These are phyloP conservation scores for Dasysyrphus albostriatus DNA, from an alignment of 2,888 invertebrate species.

Conservation along the genomic window DNA sequence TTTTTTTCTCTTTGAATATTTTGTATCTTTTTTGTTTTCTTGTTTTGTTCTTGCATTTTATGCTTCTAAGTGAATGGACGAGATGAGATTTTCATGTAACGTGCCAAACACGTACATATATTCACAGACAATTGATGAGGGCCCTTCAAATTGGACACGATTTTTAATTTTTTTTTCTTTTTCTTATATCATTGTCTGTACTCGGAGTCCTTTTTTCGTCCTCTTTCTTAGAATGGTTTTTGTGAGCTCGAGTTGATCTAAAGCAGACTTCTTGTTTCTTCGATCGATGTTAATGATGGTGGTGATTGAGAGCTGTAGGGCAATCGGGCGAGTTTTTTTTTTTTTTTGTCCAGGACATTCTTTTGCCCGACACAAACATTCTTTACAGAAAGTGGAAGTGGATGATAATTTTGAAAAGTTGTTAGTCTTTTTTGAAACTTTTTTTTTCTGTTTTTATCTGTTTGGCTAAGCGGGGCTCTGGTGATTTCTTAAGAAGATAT, in stretches of 20 bases:
- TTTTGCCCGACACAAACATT: conserved; percentile 45
- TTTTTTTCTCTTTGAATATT: neutral
- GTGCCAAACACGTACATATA: conserved; percentile 59
- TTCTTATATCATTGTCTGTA: conserved; percentile 12
- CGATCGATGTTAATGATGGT: conserved; percentile 57
- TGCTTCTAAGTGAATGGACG: conserved; percentile 24
- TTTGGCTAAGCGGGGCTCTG: conserved; percentile 18
- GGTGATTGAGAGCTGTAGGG: conserved; percentile 76
- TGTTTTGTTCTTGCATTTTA: conserved; percentile 24
- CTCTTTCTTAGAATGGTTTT: conserved; percentile 31
- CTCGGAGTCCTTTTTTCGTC: conserved; percentile 18
- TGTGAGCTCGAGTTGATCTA: conserved; percentile 31
- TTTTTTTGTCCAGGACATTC: conserved; percentile 50
- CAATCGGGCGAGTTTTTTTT: conserved; percentile 66
- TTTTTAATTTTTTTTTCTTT: conserved; percentile 27
- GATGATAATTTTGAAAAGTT: conserved; percentile 30
- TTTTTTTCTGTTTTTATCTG: too few species aligned
- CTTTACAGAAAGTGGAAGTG: conserved; percentile 72
- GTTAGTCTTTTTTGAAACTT: conserved; percentile 1
- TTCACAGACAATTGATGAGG: conserved; percentile 69
- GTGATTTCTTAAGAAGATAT: conserved; percentile 31
- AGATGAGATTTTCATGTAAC: conserved; percentile 71
- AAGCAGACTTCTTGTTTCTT: conserved; percentile 22
- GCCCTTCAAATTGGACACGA: conserved; percentile 72
- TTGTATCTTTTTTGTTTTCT: conserved; percentile 11